Evolutionary conservation across 2,113 vertebrate species (phyloP).

Genomic region (Bubo bubo): DNA sequence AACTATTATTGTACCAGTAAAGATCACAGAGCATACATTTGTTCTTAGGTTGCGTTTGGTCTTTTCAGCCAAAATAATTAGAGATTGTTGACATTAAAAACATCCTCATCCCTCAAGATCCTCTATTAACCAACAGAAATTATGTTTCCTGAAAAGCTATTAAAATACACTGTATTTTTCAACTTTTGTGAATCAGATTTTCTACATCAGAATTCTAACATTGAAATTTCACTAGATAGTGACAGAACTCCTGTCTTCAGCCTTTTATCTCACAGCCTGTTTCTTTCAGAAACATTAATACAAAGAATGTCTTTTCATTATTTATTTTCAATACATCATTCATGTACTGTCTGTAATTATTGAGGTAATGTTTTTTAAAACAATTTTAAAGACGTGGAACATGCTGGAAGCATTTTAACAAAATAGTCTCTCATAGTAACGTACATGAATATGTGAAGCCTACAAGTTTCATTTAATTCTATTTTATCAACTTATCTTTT

Average conservation of each 20-base stretch:
- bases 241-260: not conserved
- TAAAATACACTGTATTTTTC: not conserved
- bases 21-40: not conserved
- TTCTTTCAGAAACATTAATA: not conserved
- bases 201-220: not conserved
- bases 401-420: not conserved
- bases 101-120: not conserved
- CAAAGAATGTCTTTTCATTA: not conserved
- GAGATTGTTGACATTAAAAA: not conserved
- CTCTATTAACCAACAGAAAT: not conserved
- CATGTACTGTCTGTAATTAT: not conserved
- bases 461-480: not conserved
- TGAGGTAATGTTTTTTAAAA: not conserved
- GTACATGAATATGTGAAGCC: not conserved
- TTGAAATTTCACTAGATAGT: not conserved
- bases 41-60: not conserved
- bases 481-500: not conserved
- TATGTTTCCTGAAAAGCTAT: not conserved
- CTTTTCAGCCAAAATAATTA: not conserved
- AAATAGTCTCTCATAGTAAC: not conserved
- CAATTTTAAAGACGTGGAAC: not conserved
- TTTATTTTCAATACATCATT: not conserved
- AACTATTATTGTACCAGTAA: not conserved
- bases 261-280: not conserved
- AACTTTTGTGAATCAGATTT: not conserved